Percentiles rank a stretch among this genome's conserved stretches.
phyloP scores from a whole-genome alignment of 2,888 invertebrate genomes.

The Acleris literana region DNA sequence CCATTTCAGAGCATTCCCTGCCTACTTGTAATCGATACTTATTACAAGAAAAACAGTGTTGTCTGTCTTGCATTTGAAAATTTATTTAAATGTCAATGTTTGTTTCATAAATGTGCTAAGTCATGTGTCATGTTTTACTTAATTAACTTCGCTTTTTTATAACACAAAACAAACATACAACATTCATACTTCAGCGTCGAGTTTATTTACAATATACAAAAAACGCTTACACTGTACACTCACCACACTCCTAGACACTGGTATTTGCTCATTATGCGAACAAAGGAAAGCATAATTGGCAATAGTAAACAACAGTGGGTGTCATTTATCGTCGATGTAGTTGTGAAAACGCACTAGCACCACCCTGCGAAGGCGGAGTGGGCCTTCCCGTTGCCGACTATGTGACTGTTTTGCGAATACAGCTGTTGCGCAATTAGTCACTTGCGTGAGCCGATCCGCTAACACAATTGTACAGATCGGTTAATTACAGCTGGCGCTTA shows the following conservation, averaged over 20 bases:
- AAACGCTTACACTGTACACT: slow-evolving; percentile 58
- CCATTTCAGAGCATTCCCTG: slow-evolving; percentile 27
- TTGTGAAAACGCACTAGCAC: slow-evolving; percentile 32
- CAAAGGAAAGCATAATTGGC: slow-evolving; percentile 77
- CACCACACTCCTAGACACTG: slow-evolving; percentile 55
- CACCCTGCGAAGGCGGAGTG: slow-evolving; percentile 5
- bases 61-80: slow-evolving; percentile 37
- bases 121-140: slow-evolving; percentile 43
- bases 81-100: slow-evolving; percentile 49
- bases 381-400: slow-evolving; percentile 3
- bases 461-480: too few relatives aligned
- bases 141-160: slow-evolving; percentile 48
- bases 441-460: too few relatives aligned
- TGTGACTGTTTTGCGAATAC: too few relatives aligned
- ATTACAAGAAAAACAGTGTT: slow-evolving; percentile 36
- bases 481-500: too few relatives aligned
- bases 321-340: slow-evolving; percentile 71
- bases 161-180: slow-evolving; percentile 21
- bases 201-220: slow-evolving; percentile 33
- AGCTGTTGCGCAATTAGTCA: too few relatives aligned
- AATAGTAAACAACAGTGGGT: slow-evolving; percentile 68
- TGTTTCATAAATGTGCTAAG: slow-evolving; percentile 46
- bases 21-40: slow-evolving; percentile 34
- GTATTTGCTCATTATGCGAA: slow-evolving; percentile 82
- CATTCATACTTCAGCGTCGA: slow-evolving; percentile 32